Conservation (phyloP, 2,797 vertebrate species). For the Falco columbarius region DNA sequence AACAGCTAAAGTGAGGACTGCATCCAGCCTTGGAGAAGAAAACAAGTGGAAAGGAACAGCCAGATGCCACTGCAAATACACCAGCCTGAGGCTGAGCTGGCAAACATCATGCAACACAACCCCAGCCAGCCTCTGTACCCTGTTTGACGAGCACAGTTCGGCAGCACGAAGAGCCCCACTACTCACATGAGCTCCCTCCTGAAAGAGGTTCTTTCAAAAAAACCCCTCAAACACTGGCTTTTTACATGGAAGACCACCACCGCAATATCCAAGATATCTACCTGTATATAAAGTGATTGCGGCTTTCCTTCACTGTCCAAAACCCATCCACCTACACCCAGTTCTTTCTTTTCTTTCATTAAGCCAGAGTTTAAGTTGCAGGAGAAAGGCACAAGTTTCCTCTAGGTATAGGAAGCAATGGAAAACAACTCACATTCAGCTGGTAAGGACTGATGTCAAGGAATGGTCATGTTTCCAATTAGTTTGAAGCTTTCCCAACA, state of each 20-base stretch:
- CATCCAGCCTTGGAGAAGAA: neutral
- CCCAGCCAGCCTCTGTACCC: neutral
- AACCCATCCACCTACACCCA: neutral
- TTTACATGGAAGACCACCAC: neutral
- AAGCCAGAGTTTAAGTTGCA: neutral
- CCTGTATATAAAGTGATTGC: neutral
- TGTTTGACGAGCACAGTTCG: rapidly evolving
- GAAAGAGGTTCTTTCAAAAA: neutral
- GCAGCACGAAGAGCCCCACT: neutral
- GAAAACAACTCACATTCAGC: neutral
- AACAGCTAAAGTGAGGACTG: neutral
- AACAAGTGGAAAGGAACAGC: neutral
- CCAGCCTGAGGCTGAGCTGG: neutral
- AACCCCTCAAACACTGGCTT: neutral
- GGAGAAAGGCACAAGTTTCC: neutral
- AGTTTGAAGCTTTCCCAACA: neutral
- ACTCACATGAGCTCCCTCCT: neutral
- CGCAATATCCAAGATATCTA: neutral
- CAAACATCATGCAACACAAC: rapidly evolving
- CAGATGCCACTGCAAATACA: neutral
- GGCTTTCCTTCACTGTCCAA: neutral
- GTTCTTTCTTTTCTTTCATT: neutral
- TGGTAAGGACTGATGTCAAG: neutral
- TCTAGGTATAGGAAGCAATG: neutral
- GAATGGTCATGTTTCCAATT: neutral